Base-by-base conservation (phyloP, 2,888 invertebrate genomes). In the Drosophila birchii region DNA sequence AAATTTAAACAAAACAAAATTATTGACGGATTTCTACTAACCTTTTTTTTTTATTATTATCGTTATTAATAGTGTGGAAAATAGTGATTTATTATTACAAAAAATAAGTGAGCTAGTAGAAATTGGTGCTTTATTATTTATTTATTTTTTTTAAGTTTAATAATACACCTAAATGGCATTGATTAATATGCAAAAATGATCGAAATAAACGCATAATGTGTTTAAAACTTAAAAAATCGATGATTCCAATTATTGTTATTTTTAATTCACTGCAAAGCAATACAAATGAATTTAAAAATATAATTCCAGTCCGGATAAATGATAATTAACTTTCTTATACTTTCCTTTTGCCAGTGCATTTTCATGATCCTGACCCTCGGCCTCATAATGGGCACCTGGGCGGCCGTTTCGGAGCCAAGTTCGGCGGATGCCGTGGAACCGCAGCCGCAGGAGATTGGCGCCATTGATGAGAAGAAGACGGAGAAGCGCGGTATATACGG, bases 401-500 rank as follows among this genome's bases (percentile, higher is more conserved):
- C 88, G 20, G 89, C 88, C 23, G 58, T 79, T 26, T 61, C 75
- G 1, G 86, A 87, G 57, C 86, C 88, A 7, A 71, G 11, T 23
- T 11, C 71, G 8, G 63, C 53, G 8, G 81, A 64, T 20, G 56
- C 39, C n/a, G 68, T 68, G 12, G 70, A 55, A 14, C 49, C 63
- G 0, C 71, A 77, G 14, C 38, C 61, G 8, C 73, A 72, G 9
- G 47, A 72, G 68, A 74, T 82, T 1, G 41, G 59, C 11, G 62
- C 64, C 20, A 45, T 79, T 7, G 81, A 53, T 34, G 86, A 82
- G 20, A 86, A 89, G 70, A 86, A 89, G 76, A 89, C 88, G 8
- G 89, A 88, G 68, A 86, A 86, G 34, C 86, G 86, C 7, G 86
- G 86, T 38, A 88, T 86, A 36, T 86, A 86, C 32, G 88, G 89